Conservation (phyloP, 1,140 invertebrate species). For the Chionoecetes opilio region DNA sequence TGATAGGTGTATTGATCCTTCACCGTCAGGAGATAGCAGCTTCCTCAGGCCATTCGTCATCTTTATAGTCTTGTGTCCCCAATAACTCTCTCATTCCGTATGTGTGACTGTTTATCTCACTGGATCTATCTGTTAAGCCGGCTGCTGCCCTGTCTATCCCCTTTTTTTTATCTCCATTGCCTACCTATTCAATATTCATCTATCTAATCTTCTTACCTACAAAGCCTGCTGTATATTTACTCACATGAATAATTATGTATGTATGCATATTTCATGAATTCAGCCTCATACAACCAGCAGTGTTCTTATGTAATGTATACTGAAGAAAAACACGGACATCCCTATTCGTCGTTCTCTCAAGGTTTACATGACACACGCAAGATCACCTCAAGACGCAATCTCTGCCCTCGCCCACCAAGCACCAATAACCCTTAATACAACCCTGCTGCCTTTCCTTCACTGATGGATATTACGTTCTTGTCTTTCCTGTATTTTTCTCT, state of each 20-base stretch:
- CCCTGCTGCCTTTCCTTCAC: not conserved
- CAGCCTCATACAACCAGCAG: too few species aligned
- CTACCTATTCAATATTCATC: not conserved
- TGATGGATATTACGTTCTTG: not conserved
- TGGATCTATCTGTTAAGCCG: not conserved
- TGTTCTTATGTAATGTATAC: not conserved
- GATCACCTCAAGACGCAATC: too few species aligned
- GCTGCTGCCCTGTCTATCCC: not conserved
- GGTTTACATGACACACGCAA: too few species aligned
- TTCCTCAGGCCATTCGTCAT: not conserved
- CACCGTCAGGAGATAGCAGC: not conserved
- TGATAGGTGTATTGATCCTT: not conserved
- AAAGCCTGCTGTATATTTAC: not conserved
- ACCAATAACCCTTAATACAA: not conserved
- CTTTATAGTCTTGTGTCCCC: not conserved
- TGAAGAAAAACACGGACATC: not conserved
- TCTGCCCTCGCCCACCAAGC: not conserved
- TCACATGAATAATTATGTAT: not conserved
- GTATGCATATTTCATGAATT: not conserved
- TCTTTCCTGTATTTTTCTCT: not conserved
- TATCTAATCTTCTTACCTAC: not conserved
- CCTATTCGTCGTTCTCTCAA: not conserved
- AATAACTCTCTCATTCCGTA: slow-evolving; percentile 30
- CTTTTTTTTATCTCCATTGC: too few species aligned
- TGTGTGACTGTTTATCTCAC: not conserved